Evolutionary conservation across 1,140 invertebrate species (phyloP), one percentile per base, ranked within the genome.

Genomic region (Nomia melanderi): DNA sequence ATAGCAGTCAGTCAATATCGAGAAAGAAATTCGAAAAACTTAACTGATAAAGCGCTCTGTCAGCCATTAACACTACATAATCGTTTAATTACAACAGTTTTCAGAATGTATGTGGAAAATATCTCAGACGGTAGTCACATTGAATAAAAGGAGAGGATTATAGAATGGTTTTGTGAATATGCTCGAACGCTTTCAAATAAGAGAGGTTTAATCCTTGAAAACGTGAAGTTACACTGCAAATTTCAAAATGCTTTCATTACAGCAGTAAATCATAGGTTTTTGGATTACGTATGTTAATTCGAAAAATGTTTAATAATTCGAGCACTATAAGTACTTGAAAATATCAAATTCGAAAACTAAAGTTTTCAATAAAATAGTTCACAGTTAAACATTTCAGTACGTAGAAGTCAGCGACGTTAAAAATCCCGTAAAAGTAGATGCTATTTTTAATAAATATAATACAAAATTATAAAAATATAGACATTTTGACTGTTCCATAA

Each of bases 1-100:
- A 90, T 87, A 89, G 78, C 86, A 91, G 89, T 89, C 89, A 91
- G 90, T 90, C 89, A 89, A 88, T 86, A 75, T 72, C 59, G 23
- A 56, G 53, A 60, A 84, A 74, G 44, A 73, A 82, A 79, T 82
- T 67, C 41, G 57, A 79, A 67, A 65, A 79, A 78, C 31, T 44
- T 66, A 78, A 76, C 56, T 65, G 31, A 56, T 36, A 81, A 75
- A 79, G 72, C 65, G 72, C 77, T 71, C 39, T 76, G 50, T 81
- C 64, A 59, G 47, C 59, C 64, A 79, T 74, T 27, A 39, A 76
- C 84, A 70, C 62, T 73, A 79, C 59, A 47, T 59, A 71, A 39
- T 57, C 33, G 14, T 63, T 63, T 66, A 33, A 36, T 53, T 62
- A 14, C n/a, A 39, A 39, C 23, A 25, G 33, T 62, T 41, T 14